Conservation (phyloP, 2,888 invertebrate genomes). For the Cheilosia soror region DNA sequence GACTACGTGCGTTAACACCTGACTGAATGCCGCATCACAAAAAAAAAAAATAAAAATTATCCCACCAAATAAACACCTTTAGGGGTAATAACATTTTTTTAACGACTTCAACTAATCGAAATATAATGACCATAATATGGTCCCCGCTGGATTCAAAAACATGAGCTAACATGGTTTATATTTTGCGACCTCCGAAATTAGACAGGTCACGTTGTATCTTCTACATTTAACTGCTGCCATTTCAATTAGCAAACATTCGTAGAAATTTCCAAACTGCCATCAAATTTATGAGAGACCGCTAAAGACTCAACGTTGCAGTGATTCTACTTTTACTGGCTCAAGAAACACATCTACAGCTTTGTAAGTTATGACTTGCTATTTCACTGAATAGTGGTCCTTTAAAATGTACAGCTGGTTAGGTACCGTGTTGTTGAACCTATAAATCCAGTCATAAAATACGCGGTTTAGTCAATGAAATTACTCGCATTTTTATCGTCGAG, state of each 20-base stretch:
- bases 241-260: neutral
- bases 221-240: neutral
- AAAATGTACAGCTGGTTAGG: slow-evolving; percentile 10
- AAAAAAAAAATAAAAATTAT: neutral
- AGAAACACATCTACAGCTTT: slow-evolving; percentile 9
- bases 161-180: neutral
- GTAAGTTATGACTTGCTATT: slow-evolving; percentile 7
- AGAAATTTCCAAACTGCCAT: neutral
- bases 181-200: neutral
- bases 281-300: neutral
- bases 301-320: no score
- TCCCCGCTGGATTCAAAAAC: slow-evolving; percentile 1
- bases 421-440: slow-evolving; percentile 15
- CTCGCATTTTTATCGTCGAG: slow-evolving; percentile 19
- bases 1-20: neutral
- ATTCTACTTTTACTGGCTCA: slow-evolving; percentile 4
- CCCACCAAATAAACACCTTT: neutral
- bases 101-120: slow-evolving; percentile 22
- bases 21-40: slow-evolving; percentile 4
- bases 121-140: slow-evolving; percentile 18
- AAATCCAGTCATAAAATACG: slow-evolving; percentile 8
- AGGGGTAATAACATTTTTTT: neutral
- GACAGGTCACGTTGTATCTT: neutral
- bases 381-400: neutral
- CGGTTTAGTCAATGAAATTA: slow-evolving; percentile 6